Evolutionary conservation across 2,888 invertebrate species (phyloP).

Genomic region (Fragum sueziense): DNA sequence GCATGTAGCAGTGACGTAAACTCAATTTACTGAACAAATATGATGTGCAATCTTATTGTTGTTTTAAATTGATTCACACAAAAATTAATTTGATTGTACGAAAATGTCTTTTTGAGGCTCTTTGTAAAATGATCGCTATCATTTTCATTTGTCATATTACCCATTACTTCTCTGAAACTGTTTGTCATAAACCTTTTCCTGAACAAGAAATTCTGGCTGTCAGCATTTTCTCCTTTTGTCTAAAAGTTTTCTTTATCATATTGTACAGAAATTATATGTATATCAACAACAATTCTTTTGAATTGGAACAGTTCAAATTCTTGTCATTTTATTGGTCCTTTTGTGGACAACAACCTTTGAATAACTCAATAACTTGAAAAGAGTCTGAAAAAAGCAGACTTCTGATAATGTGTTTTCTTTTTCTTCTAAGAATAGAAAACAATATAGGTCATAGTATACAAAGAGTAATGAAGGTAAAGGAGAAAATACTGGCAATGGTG

Average conservation of each 20-base stretch:
- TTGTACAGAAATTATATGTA: neutral
- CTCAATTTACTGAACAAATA: conserved; percentile 13
- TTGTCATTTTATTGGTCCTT: neutral
- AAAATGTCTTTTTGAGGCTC: neutral
- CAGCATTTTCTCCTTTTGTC: neutral
- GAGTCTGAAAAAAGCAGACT: no score
- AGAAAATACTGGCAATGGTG: no score
- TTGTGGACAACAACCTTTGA: no score
- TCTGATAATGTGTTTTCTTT: no score
- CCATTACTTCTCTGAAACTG: neutral
- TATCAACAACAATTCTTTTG: no score
- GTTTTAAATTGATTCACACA: neutral
- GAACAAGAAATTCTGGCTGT: neutral
- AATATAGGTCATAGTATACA: no score
- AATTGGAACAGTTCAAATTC: neutral
- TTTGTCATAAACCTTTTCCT: neutral
- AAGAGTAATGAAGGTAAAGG: no score
- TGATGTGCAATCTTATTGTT: conserved; percentile 15
- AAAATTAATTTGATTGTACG: neutral
- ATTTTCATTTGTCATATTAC: neutral
- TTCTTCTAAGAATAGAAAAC: no score
- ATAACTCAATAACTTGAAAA: no score
- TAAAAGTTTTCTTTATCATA: neutral
- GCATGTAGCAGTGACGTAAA: conserved; percentile 17
- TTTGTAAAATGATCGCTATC: neutral